Evolutionary conservation across 2,888 invertebrate genomes (phyloP).

Genomic region (Conus canariensis): DNA sequence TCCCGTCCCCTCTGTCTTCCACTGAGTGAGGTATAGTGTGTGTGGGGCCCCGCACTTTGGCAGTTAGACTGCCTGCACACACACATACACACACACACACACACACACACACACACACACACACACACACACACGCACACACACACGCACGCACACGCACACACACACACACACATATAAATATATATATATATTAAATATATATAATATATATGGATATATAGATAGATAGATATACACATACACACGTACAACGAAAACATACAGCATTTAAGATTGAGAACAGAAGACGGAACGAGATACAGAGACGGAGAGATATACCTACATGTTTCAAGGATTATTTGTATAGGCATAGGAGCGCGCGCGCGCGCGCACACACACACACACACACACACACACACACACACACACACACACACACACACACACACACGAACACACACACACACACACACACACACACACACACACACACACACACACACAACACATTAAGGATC

Average conservation of each 20-base stretch:
- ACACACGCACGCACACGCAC: background rate
- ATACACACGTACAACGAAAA: too few relatives aligned
- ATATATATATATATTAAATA: too few relatives aligned
- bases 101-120: background rate
- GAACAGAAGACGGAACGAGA: background rate
- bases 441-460: background rate
- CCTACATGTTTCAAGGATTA: background rate
- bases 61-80: conserved; percentile 84
- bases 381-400: background rate
- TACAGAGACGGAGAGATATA: background rate
- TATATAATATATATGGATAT: too few relatives aligned
- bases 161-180: too few relatives aligned
- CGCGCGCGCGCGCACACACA: background rate
- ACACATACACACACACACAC: background rate
- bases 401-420: background rate
- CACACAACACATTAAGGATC: background rate
- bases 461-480: background rate
- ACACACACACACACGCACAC: background rate
- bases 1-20: conserved; percentile 74
- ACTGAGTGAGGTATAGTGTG: conserved; percentile 81
- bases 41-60: conserved; percentile 80
- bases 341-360: background rate
- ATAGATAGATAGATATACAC: too few relatives aligned
- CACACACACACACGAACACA: background rate
- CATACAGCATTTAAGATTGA: background rate